A percentile compares a stretch with the other conserved stretches of the same genome.
Evolutionary conservation across 2,888 invertebrate genomes (phyloP).

Genomic region (Glyphotaelius pellucidus): DNA sequence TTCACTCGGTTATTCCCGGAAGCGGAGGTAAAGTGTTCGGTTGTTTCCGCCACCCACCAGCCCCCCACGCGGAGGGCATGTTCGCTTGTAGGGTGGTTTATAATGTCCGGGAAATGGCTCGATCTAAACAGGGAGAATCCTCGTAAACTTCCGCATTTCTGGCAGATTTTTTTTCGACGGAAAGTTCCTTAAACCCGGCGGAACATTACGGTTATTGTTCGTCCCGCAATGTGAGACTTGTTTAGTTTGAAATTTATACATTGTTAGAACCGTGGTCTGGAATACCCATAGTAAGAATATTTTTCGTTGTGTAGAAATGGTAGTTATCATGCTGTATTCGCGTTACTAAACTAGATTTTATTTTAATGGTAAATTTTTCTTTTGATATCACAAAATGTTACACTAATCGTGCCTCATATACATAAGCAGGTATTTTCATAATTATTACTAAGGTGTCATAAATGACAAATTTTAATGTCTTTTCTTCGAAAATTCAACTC

Average conservation of each 20-base stretch:
- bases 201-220: conserved; percentile 22
- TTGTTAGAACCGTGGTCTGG: not conserved
- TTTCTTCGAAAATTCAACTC: no score
- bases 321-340: not conserved
- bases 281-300: not conserved
- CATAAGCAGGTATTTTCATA: no score
- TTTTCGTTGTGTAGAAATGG: not conserved
- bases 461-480: not conserved
- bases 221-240: not conserved
- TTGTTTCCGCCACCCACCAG: conserved; percentile 14
- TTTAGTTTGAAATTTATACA: not conserved
- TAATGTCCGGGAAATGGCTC: conserved; percentile 44
- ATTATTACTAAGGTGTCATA: not conserved
- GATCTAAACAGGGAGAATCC: conserved; percentile 44
- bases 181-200: conserved; percentile 5
- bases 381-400: no score
- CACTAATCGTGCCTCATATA: no score
- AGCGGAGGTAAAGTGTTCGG: conserved; percentile 44
- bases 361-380: not conserved
- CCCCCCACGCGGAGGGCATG: not conserved
- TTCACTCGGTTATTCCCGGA: conserved; percentile 45
- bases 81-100: conserved; percentile 38
- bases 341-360: not conserved
- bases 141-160: conserved; percentile 31
- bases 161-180: conserved; percentile 19